Evolutionary conservation across 2,888 invertebrate species (phyloP).

Genomic region (Dynastes hyllus): DNA sequence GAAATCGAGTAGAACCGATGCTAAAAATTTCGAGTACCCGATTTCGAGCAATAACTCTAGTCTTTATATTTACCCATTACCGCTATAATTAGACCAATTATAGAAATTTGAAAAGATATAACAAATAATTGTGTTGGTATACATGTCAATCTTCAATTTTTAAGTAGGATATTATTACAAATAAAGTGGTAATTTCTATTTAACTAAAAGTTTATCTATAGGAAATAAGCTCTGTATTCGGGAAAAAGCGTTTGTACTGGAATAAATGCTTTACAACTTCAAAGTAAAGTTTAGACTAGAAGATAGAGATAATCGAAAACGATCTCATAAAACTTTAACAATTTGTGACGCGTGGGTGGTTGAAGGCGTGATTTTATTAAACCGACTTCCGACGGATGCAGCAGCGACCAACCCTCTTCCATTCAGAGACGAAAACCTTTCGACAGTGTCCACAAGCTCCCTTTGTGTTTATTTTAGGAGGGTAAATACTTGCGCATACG

Average conservation of each 20-base stretch:
- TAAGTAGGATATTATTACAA: no score
- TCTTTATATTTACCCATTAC: no score
- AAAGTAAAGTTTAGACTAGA: conserved; percentile 35
- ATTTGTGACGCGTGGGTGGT: conserved; percentile 47
- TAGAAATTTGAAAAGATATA: no score
- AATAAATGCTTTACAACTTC: conserved; percentile 19
- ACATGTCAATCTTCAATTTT: no score
- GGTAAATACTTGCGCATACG: conserved; percentile 45
- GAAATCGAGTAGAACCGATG: no score
- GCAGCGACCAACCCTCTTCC: conserved; percentile 38
- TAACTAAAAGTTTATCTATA: not conserved
- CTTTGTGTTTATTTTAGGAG: conserved; percentile 46
- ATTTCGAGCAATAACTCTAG: no score
- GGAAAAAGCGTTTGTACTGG: not conserved
- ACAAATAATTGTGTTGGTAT: no score
- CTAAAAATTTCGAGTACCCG: no score
- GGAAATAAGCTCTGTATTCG: not conserved
- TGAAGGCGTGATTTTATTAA: conserved; percentile 46
- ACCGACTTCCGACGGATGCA: conserved; percentile 43
- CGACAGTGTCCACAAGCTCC: conserved; percentile 33
- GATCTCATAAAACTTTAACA: conserved; percentile 47
- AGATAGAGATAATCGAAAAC: conserved; percentile 42
- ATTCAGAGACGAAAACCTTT: conserved; percentile 38
- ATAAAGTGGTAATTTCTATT: no score
- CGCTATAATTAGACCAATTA: no score